Percentiles rank a stretch among this genome's conserved stretches.
Evolutionary conservation across 2,888 invertebrate species (phyloP).

Genomic region (Caenorhabditis doughertyi): DNA sequence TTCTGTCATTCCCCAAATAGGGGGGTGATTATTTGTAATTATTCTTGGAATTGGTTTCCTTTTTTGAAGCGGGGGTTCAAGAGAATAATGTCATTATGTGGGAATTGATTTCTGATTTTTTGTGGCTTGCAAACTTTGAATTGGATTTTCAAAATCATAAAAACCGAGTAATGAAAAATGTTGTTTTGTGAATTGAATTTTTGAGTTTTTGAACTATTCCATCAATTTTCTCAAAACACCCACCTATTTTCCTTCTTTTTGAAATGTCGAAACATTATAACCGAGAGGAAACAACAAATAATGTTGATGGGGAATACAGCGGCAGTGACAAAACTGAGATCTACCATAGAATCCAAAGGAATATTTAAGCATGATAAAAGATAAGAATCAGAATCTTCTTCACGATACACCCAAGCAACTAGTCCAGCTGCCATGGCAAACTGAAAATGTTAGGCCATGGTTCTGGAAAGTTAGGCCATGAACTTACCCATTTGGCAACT

Average conservation of each 20-base stretch:
- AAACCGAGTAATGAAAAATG: too few species aligned
- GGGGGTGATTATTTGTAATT: too few species aligned
- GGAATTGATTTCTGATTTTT: too few species aligned
- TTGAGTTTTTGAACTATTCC: too few species aligned
- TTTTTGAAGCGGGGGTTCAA: too few species aligned
- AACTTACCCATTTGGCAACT: conserved; percentile 32
- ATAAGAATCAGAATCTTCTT: conserved; percentile 34
- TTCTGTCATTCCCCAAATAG: too few species aligned
- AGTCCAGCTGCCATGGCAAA: conserved; percentile 4
- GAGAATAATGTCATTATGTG: too few species aligned
- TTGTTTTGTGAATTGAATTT: too few species aligned
- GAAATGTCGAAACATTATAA: conserved; percentile 46
- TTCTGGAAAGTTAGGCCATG: not conserved
- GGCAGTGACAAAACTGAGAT: conserved; percentile 38
- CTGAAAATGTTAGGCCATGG: conserved; percentile 9
- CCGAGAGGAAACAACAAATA: conserved; percentile 42
- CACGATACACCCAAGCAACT: conserved; percentile 37
- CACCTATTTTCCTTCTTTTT: conserved; percentile 45
- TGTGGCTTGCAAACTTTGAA: too few species aligned
- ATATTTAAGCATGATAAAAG: conserved; percentile 57
- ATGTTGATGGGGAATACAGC: conserved; percentile 44
- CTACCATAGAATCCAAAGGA: conserved; percentile 37
- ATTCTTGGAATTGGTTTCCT: too few species aligned
- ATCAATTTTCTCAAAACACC: too few species aligned
- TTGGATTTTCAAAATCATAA: too few species aligned